These are phyloP conservation scores for Oenanthe oenanthe DNA, from an alignment of 2,113 vertebrate species.

Conservation along the genomic window DNA sequence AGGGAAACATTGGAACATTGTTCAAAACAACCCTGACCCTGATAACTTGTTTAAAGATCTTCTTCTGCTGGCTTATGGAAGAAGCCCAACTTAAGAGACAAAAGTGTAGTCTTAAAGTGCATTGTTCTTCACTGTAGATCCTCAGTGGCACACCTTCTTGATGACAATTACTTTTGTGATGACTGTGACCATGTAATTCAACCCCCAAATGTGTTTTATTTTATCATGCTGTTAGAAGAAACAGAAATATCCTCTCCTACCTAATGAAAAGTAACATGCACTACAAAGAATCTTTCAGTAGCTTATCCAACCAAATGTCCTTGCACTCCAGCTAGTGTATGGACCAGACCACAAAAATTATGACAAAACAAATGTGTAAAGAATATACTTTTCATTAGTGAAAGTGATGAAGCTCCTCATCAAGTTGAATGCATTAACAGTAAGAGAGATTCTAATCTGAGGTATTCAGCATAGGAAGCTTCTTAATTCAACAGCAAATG, in stretches of 20 bases:
- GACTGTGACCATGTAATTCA: slow-evolving; percentile 61
- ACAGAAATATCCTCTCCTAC: slow-evolving; percentile 40
- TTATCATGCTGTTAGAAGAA: slow-evolving; percentile 63
- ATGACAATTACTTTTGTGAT: slow-evolving; percentile 69
- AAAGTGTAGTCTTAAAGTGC: slow-evolving; percentile 50
- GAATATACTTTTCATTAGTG: slow-evolving; percentile 29
- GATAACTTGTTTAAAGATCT: slow-evolving; percentile 59
- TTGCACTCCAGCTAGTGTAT: slow-evolving; percentile 29
- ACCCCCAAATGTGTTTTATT: slow-evolving; percentile 65
- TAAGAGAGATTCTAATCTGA: not conserved
- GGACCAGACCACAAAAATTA: slow-evolving; percentile 51
- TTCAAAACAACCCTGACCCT: slow-evolving; percentile 65
- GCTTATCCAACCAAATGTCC: slow-evolving; percentile 44
- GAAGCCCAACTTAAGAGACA: slow-evolving; percentile 64
- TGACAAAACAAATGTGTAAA: slow-evolving; percentile 35
- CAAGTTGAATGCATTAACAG: slow-evolving; percentile 13
- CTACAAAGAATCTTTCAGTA: slow-evolving; percentile 32
- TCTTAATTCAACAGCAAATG: not conserved
- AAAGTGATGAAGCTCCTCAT: slow-evolving; percentile 29
- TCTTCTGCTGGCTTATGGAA: slow-evolving; percentile 45
- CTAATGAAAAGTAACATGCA: slow-evolving; percentile 58
- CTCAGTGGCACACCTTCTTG: slow-evolving; percentile 14
- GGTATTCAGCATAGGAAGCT: not conserved
- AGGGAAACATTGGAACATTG: slow-evolving; percentile 37
- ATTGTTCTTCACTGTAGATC: slow-evolving; percentile 47